Evolutionary conservation across 1,140 invertebrate genomes (phyloP).

Genomic region (Atta colombica): DNA sequence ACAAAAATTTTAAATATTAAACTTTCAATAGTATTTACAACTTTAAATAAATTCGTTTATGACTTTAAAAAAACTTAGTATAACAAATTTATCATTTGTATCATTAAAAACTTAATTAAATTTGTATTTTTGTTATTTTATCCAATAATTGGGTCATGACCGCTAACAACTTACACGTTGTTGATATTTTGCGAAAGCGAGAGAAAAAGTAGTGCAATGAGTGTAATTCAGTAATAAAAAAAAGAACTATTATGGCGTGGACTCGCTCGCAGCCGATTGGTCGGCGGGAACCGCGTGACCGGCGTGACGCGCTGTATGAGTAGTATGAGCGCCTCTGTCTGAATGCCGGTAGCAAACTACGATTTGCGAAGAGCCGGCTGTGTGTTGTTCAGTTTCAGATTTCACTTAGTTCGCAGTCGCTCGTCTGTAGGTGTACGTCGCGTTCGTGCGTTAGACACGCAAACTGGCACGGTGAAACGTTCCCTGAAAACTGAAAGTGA

Average conservation of each 20-base stretch:
- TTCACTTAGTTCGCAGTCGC: not conserved
- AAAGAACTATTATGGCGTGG: not conserved
- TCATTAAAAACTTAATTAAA: too few relatives aligned
- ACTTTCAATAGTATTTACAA: too few relatives aligned
- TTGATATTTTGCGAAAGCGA: too few relatives aligned
- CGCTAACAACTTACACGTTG: too few relatives aligned
- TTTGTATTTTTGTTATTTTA: too few relatives aligned
- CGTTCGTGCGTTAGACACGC: not conserved
- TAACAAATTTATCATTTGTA: too few relatives aligned
- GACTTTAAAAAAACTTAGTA: too few relatives aligned
- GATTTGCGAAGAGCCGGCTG: not conserved
- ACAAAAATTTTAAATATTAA: too few relatives aligned
- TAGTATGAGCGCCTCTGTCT: not conserved
- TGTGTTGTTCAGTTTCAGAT: not conserved
- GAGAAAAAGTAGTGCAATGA: too few relatives aligned
- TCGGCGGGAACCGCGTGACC: not conserved
- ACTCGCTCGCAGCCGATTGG: constrained; percentile 21
- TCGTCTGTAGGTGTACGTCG: not conserved
- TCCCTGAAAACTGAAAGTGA: not conserved
- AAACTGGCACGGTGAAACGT: not conserved
- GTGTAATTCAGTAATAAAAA: too few relatives aligned
- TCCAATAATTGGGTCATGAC: too few relatives aligned
- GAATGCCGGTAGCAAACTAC: not conserved
- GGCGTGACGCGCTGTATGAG: not conserved
- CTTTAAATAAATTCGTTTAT: too few relatives aligned